Evolutionary conservation across 2,888 invertebrate species (phyloP), one percentile per base, ranked within the genome.

Genomic region (Athetis lepigone): DNA sequence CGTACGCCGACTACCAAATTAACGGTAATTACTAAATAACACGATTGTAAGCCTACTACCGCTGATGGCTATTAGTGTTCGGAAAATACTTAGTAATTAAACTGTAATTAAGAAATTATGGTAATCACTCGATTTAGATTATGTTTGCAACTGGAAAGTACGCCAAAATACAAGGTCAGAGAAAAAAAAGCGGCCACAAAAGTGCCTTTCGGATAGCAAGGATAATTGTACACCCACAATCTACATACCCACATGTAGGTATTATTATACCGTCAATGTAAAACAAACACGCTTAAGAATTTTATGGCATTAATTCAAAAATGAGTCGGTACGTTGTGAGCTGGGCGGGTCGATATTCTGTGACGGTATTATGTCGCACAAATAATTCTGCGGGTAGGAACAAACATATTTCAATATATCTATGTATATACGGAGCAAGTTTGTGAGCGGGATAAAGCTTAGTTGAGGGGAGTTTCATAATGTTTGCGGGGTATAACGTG

Each of bases 311-410:
- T 25, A 5, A 57, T 58, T 69, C 8, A 63, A 56, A 45, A 63
- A 69, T 69, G 8, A 23, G 4, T 56, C 11, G 5, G 37, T 45
- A 43, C 37, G 43, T 69, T 23, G 46, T 29, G 36, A 47, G 21
- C 18, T 59, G 39, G 36, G 19, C 52, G 58, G 54, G 29, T 70
- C 70, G 69, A 69, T 68, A 74, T 18, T 43, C 27, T 18, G 52
- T 55, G 27, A 36, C 49, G 50, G 42, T 56, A 47, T 27, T 37
- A 25, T 50, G 27, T 46, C 56, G 58, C 43, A 19, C 36, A 63
- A 54, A 72, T 60, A 62, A 54, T 54, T 58, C 40, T 51, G 16
- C 13, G 23, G 36, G 36, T 37, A 21, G 16, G 40, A 51, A 51
- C 52, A 62, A 55, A 66, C 59, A 29, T 45, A 43, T 62, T 39